These are phyloP conservation scores for Leptinotarsa haldemani DNA, from an alignment of 2,888 invertebrate species.

Conservation along the genomic window DNA sequence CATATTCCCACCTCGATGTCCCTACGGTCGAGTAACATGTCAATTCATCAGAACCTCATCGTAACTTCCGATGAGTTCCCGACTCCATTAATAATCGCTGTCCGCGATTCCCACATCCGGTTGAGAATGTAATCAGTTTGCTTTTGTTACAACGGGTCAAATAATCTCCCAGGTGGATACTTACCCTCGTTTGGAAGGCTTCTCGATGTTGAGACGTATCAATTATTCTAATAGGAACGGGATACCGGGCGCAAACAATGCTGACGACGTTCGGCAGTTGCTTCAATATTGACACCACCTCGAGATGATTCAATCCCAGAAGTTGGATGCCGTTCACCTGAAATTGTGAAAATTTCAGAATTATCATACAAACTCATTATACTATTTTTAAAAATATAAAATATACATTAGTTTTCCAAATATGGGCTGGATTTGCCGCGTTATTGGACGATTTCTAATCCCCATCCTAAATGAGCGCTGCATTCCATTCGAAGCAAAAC, in stretches of 20 bases:
- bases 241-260: slow-evolving; percentile 81
- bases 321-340: slow-evolving; percentile 89
- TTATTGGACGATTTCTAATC: too few species aligned
- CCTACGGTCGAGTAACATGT: not conserved
- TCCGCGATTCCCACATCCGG: not conserved
- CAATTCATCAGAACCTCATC: not conserved
- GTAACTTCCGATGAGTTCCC: not conserved
- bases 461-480: too few species aligned
- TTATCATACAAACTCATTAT: not conserved
- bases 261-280: slow-evolving; percentile 84
- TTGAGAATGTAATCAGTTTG: not conserved
- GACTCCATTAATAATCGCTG: not conserved
- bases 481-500: too few species aligned
- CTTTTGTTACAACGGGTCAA: not conserved
- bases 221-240: slow-evolving; percentile 70
- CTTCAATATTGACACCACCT: slow-evolving; percentile 88
- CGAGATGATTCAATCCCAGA: slow-evolving; percentile 89
- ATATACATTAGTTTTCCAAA: too few species aligned
- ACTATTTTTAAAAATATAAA: too few species aligned
- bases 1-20: not conserved
- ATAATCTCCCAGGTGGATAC: slow-evolving; percentile 44
- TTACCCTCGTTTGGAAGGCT: slow-evolving; percentile 77
- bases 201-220: slow-evolving; percentile 75
- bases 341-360: slow-evolving; percentile 38
- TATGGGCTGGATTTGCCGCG: too few species aligned